phyloP scores from a whole-genome alignment of 2,797 vertebrate genomes.

The Falco columbarius region DNA sequence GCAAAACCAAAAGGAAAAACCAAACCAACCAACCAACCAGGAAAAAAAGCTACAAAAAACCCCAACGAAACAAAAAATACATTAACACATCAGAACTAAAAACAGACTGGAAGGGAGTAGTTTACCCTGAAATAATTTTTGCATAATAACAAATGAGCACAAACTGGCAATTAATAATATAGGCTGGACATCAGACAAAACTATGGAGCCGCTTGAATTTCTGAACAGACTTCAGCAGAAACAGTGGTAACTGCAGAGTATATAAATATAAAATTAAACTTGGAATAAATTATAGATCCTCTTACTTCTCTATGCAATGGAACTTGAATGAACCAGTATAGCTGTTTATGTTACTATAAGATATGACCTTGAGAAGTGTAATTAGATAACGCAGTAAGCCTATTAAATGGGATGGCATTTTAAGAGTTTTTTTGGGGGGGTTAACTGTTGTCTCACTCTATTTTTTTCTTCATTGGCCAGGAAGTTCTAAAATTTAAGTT shows the following conservation, averaged over 20 bases:
- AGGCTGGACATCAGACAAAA: neutral
- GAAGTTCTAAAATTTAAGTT: neutral
- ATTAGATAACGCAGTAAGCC: neutral
- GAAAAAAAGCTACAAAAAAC: neutral
- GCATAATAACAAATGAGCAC: neutral
- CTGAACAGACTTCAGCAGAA: neutral
- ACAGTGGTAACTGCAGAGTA: neutral
- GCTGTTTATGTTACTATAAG: neutral
- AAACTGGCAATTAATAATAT: neutral
- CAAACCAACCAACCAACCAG: neutral
- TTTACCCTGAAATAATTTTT: neutral
- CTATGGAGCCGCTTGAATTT: neutral
- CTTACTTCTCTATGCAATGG: neutral
- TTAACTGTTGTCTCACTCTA: neutral
- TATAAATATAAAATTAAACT: neutral
- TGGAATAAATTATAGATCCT: neutral
- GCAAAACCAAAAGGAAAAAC: neutral
- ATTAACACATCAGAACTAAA: neutral
- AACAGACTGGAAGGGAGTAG: neutral
- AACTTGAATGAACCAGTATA: neutral
- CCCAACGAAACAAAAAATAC: neutral
- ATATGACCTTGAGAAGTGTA: neutral
- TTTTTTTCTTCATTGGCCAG: rapidly evolving
- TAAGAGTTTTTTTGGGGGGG: rapidly evolving
- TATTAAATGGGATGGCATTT: neutral